Evolutionary conservation across 2,113 vertebrate species (phyloP).

Genomic region (Scatophagus argus): DNA sequence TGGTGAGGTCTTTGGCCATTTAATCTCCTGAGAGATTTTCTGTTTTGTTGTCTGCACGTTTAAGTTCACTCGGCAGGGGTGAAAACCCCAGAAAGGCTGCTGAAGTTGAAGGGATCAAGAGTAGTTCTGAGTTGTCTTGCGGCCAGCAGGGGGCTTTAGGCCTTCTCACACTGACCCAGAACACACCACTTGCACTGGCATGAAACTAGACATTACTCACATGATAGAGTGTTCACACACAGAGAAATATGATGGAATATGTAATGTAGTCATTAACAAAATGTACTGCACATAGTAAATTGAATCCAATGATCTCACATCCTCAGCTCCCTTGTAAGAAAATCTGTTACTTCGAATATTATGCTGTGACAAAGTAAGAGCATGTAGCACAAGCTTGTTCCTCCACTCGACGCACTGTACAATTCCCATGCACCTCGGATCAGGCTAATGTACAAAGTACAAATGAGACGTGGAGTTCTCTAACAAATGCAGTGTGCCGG

Average conservation of each 20-base stretch:
- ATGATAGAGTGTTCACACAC: neutral
- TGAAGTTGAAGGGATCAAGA: constrained; percentile 49
- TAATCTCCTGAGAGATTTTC: constrained; percentile 44
- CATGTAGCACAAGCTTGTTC: constrained; percentile 9
- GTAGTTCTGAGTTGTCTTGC: constrained; percentile 40
- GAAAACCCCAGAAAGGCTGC: constrained; percentile 12
- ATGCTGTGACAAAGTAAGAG: constrained; percentile 18
- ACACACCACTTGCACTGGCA: neutral
- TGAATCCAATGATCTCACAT: constrained; percentile 1
- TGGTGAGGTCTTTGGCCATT: constrained; percentile 48
- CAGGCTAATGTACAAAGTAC: constrained; percentile 23
- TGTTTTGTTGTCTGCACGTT: constrained; percentile 31
- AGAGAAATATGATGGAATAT: neutral
- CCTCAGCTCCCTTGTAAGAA: constrained; percentile 21
- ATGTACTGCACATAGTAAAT: neutral
- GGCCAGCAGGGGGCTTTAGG: constrained; percentile 17
- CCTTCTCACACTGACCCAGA: constrained; percentile 24
- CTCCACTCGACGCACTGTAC: neutral
- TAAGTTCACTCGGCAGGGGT: constrained; percentile 31
- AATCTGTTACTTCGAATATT: neutral
- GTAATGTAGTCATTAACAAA: constrained; percentile 7
- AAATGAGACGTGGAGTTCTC: constrained; percentile 46
- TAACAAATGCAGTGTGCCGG: constrained; percentile 50
- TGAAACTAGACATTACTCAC: neutral
- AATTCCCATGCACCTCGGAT: constrained; percentile 45